Base-by-base conservation (phyloP, 2,113 vertebrate species). In the Mirza zaza region DNA sequence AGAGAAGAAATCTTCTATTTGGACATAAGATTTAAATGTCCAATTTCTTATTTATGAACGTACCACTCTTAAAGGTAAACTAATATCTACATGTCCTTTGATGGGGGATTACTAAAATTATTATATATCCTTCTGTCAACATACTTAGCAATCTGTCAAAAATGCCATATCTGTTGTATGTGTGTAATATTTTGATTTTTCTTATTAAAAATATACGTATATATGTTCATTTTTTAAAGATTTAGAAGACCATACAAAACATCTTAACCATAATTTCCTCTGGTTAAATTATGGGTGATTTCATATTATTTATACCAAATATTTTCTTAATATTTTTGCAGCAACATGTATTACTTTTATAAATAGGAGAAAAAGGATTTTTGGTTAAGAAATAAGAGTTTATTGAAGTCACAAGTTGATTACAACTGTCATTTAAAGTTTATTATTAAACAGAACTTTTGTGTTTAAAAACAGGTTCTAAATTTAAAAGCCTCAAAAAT, bases 161-260 rank as follows among this genome's bases (percentile, higher is more conserved):
- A 89, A 90, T 89, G 88, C 14, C 87, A 12, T 20, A 21, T 82
- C n/a, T 84, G 15, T 63, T 84, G 21, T 96, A 55, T 91, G 25
- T 93, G 18, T 77, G 6, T 70, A 91, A 92, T 39, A 87, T 63
- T 90, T 96, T 29, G 73, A 6, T 76, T 97, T 94, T 96, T 88
- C 52, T 61, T 93, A 45, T 36, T 70, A 34, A 94, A 95, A 87
- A 39, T 36, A 3, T 2, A 52, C 14, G 36, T 39, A 63, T 21
- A 55, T 55, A 8, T 48, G 15, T 59, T 61, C 2, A 75, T 32
- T 77, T 88, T 75, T 9, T 34, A 52, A 84, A 71, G 25, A 48
- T 89, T 32, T 89, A 0, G 27, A 87, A 93, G 91, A 34, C 48
- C n/a, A 18, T 48, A 65, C 15, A 81, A 59, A 29, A 57, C 12